These are phyloP conservation scores for Ataeniobius toweri DNA, from an alignment of 2,797 vertebrate genomes.

Conservation along the genomic window DNA sequence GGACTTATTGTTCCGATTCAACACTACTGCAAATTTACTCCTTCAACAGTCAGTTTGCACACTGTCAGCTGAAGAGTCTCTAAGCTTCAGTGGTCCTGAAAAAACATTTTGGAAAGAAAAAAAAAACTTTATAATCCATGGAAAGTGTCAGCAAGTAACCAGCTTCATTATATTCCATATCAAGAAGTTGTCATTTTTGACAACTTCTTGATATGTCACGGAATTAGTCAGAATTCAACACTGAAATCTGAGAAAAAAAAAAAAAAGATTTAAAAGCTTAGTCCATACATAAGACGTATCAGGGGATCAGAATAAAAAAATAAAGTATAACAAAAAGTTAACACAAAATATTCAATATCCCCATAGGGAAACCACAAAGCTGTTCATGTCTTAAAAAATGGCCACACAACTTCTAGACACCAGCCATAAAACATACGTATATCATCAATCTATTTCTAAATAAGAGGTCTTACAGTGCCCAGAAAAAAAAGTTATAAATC, in stretches of 20 bases:
- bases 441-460: not conserved
- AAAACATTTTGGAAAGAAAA: not conserved
- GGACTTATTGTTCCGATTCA: conserved; percentile 46
- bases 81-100: not conserved
- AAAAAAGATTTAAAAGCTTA: not conserved
- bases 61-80: not conserved
- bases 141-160: not conserved
- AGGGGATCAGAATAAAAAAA: not conserved
- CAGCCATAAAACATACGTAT: not conserved
- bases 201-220: no score
- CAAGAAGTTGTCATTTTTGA: not conserved
- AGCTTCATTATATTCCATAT: not conserved
- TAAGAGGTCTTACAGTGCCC: not conserved
- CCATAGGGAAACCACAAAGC: not conserved
- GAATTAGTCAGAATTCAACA: not conserved
- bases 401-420: not conserved
- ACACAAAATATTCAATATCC: not conserved
- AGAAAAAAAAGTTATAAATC: not conserved
- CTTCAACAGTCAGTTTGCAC: conserved; percentile 3
- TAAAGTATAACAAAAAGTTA: not conserved
- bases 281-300: not conserved
- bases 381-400: not conserved
- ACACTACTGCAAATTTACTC: conserved; percentile 32
- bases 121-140: not conserved
- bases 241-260: not conserved